Conservation (phyloP, 2,888 invertebrate species). For the Eledone cirrhosa region DNA sequence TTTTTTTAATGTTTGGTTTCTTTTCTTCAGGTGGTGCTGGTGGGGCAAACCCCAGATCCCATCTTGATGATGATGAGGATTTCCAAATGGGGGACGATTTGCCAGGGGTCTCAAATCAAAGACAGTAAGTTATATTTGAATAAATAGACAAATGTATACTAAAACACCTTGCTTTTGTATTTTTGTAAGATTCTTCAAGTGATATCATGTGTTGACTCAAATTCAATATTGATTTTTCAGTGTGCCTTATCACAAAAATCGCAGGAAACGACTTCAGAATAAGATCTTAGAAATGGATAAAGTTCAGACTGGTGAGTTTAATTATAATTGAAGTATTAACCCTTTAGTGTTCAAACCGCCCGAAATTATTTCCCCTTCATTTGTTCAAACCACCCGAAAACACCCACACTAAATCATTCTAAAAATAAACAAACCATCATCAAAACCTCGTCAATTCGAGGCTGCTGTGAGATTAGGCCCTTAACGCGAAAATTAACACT, state of each 20-base stretch:
- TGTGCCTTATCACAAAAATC: conserved; percentile 10
- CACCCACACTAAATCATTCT: no score
- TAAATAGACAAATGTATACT: not conserved
- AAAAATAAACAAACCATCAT: no score
- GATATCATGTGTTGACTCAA: not conserved
- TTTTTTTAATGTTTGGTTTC: no score
- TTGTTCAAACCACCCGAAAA: no score
- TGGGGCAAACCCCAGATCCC: conserved; percentile 2
- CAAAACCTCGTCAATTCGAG: no score
- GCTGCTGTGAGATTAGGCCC: no score
- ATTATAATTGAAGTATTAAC: no score
- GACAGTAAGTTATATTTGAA: not conserved
- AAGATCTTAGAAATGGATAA: conserved; percentile 22
- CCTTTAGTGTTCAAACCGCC: no score
- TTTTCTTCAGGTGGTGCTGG: not conserved
- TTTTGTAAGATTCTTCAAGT: no score
- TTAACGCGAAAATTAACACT: no score
- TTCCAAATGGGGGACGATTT: conserved; percentile 16
- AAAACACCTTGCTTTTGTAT: not conserved
- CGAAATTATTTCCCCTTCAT: no score
- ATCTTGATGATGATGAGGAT: conserved; percentile 16
- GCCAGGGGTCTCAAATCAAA: conserved; percentile 9
- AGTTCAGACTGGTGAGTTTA: not conserved
- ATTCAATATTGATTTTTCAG: not conserved
- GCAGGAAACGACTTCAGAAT: not conserved